Base-by-base conservation (phyloP, 2,113 vertebrate genomes). In the Sturnira hondurensis region DNA sequence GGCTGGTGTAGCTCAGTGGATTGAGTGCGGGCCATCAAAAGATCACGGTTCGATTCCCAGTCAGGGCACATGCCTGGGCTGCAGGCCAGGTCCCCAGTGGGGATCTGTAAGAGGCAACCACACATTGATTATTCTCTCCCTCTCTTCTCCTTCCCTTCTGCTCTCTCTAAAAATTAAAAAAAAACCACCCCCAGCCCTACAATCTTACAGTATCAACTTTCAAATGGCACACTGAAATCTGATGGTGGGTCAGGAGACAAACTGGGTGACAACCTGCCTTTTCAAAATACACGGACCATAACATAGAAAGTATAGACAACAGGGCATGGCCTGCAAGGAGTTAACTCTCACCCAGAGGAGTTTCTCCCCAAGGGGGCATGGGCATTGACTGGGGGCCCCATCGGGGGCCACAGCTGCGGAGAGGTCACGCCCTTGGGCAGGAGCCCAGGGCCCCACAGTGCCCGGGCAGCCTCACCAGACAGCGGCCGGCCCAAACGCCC, bases 391-490 rank as follows among this genome's bases (percentile, higher is more conserved):
- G 41, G 7, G 76, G 41, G 56, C 4, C 3, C 15, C 7, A 24
- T 14, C 9, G 9, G n/a, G 16, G 22, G 14, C 50, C 20, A 7
- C 4, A 41, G 2, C 52, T 19, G 20, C 19, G 26, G 8, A 7
- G 5, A 8, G 1, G 17, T 38, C 3, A 71, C 16, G 31, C 8
- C 50, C 50, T 14, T 54, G 28, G 56, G 28, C 13, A 4, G 45
- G 12, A 26, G 15, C 43, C 45, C 36, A 6, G 68, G 68, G 13
- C 0, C 4, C 20, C 7, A 4, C 52, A 0, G 4, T 2, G 7
- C 38, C n/a, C 56, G 10, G 68, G 36, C 5, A 20, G 41, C 9
- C 9, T 52, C 15, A 2, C 2, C 13, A 4, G 9, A 91, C 9
- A 88, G 11, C 6, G 4, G 22, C 16, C 11, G 5, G 12, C 43